Base-by-base conservation (phyloP, 2,797 vertebrate genomes). In the Martes flavigula region DNA sequence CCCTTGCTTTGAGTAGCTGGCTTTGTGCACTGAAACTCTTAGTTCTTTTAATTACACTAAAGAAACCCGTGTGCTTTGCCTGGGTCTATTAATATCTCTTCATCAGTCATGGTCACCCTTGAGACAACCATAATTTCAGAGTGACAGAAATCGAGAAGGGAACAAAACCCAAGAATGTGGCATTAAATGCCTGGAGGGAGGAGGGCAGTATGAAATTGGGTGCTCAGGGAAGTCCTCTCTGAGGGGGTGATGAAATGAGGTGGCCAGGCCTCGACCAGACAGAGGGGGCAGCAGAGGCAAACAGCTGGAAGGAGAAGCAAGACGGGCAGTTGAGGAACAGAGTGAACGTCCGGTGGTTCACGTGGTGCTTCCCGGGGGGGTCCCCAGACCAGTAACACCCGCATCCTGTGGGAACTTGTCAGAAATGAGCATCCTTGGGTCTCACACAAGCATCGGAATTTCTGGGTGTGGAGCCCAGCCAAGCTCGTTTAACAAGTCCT, bases 291-390 rank as follows among this genome's bases (percentile, higher is more conserved):
- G 13, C 3, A 18, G 0, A 58, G 7, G 23, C 1, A 40, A 54
- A 35, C 0, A 0, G 54, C 79, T 23, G 12, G 25, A 72, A 4
- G 9, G 0, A 17, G 91, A 58, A 30, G 21, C 1, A 0, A 85
- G 35, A 8, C 1, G 4, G 32, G 82, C 18, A 12, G 25, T 15
- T 0, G 27, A 43, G 32, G 27, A 56, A 27, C 32, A 87, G 38
- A 30, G 9, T 0, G 11, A 68, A 25, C 18, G 46, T 32, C 27
- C 9, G 0, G 0, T 23, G 51, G 56, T 27, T 15, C 18, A 86
- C 46, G 17, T 17, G 9, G 2, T 17, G 13, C 11, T 77, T 11
- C 13, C 1, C 0, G 0, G 14, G 21, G 21, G 30, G 58, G 48
- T 18, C 40, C 60, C 56, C 54, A 56, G 43, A 11, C 56, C 15